Percentiles rank a stretch among this genome's conserved stretches.
phyloP scores from a whole-genome alignment of 2,113 vertebrate genomes.

The Dicerorhinus sumatrensis region DNA sequence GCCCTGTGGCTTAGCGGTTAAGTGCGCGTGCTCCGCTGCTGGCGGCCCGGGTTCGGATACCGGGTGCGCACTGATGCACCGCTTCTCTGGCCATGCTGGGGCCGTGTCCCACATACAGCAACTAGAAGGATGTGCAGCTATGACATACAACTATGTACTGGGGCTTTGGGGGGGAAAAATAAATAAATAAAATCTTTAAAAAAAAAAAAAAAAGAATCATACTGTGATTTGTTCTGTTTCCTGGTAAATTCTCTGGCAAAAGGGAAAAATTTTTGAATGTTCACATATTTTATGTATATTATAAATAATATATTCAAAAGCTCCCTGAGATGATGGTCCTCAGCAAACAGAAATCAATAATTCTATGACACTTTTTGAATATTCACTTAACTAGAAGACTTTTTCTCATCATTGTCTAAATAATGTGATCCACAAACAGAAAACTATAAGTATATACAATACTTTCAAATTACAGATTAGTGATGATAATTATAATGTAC shows the following conservation, averaged over 20 bases:
- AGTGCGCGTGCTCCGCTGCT: no score
- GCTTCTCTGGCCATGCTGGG: no score
- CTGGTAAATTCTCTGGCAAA: neutral
- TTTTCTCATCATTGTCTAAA: neutral
- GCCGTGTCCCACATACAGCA: no score
- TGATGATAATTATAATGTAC: neutral
- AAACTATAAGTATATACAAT: neutral
- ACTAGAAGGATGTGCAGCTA: no score
- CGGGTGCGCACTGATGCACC: no score
- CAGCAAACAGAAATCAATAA: neutral
- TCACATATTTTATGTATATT: neutral
- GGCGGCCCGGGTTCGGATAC: no score
- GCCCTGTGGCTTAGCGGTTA: no score
- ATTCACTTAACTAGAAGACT: neutral
- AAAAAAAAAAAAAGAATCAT: neutral
- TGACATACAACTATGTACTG: no score
- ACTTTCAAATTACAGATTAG: slow-evolving; percentile 21
- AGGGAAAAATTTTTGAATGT: neutral
- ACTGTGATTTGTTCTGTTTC: neutral
- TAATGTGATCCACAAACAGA: neutral
- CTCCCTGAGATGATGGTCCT: neutral
- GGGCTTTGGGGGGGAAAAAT: no score
- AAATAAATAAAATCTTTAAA: no score
- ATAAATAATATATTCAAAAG: neutral
- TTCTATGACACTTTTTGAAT: neutral